Evolutionary conservation across 2,797 vertebrate genomes (phyloP), one percentile per base, ranked within the genome.

Genomic region (Naso thynnoides): DNA sequence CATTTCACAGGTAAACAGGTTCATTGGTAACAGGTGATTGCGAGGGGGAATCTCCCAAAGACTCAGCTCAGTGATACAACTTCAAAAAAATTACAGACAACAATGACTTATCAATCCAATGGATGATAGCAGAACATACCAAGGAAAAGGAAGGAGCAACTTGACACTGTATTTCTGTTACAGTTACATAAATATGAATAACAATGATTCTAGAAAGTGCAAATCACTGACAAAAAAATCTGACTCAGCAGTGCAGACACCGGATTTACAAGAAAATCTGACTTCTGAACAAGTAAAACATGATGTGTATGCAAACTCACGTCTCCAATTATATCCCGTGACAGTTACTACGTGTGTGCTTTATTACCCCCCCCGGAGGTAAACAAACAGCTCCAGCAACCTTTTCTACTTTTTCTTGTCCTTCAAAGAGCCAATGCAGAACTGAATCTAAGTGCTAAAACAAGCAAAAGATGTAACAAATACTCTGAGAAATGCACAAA

Each of bases 321-420:
- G 26, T 33, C 27, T 50, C 5, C 4, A n/a, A 27, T 18, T 47
- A 47, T 23, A 26, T 31, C 23, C 29, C 11, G 42, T 47, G 23
- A 60, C 42, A 49, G 24, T 42, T 16, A 27, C 16, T 23, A 9
- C 26, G 36, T 29, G 8, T 42, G 36, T 23, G 53, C 42, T 59
- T 48, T 36, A 67, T 39, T 27, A n/a, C n/a, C n/a, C 33, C 27
- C 31, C n/a, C 50, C 15, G 1, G 41, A 71, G 47, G 41, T 29
- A 53, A 83, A 70, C 63, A 57, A 76, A 71, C 44, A 36, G 49
- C 41, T 58, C 44, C 63, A 60, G 38, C 53, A 54, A 60, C 21
- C 57, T 59, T 54, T 50, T 73, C 11, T 13, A 58, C 61, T 24
- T 52, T 33, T 81, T 61, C 66, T 70, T 26, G 59, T 67, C 45